Evolutionary conservation across 2,888 invertebrate genomes (phyloP), one percentile per base, ranked within the genome.

Genomic region (Cerceris rybyensis): DNA sequence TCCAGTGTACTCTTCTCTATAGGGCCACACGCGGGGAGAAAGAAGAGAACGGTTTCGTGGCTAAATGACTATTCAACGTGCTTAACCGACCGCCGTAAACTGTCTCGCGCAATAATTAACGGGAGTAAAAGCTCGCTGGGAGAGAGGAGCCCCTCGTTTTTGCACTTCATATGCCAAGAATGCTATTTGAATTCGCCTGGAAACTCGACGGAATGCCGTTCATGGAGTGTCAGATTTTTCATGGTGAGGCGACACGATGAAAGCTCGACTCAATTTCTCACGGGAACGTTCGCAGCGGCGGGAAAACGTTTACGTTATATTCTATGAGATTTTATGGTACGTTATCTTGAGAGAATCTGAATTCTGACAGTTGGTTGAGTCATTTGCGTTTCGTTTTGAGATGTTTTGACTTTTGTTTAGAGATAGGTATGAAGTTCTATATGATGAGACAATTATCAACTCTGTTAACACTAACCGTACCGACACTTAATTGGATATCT

Each of bases 11-110:
- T 52, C 39, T 46, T 54, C 9, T 16, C 46, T 39, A 49, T 60
- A 14, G 7, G 28, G 60, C 42, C 41, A 9, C 13, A 14, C 39
- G 42, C 11, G 57, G 4, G n/a, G 13, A 50, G 16, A 57, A 64
- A 54, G 46, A 58, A 55, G 13, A n/a, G 52, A 71, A 41, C 50
- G 17, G 28, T 46, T 55, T 43, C 58, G 66, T 16, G 55, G 63
- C 67, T 63, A 67, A 75, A 63, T 52, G 50, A 28, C 60, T 41
- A 70, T 75, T 70, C 66, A 61, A 41, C 58, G 14, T 54, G 50
- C 16, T 43, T 55, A 70, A 70, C 59, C 59, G 55, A 50, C 58
- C 43, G 28, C 17, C 46, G 16, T 14, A 54, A 39, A n/a, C 49
- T 55, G 58, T 14, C 67, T 28, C 57, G 39, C 43, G 39, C 17